Percentiles rank a stretch among this genome's conserved stretches.
These are phyloP conservation scores for Cataglyphis hispanica DNA, from an alignment of 1,140 invertebrate species.

Conservation along the genomic window DNA sequence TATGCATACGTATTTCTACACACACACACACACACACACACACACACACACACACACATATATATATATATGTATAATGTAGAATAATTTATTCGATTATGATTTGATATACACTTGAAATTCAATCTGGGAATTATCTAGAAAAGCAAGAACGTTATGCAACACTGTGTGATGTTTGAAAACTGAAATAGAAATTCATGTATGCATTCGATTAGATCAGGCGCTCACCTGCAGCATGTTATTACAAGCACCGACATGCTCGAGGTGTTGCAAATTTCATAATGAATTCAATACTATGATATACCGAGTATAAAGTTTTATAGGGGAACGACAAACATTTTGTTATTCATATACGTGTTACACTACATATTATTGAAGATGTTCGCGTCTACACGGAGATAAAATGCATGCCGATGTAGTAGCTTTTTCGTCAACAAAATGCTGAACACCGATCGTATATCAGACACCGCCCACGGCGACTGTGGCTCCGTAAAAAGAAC, in stretches of 20 bases:
- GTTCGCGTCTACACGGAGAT: slow-evolving; percentile 44
- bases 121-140: slow-evolving; percentile 38
- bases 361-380: slow-evolving; percentile 48
- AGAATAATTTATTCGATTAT: too few relatives aligned
- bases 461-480: slow-evolving; percentile 74
- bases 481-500: slow-evolving; percentile 73
- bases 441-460: slow-evolving; percentile 75
- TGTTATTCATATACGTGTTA: neutral
- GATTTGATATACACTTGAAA: neutral
- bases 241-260: slow-evolving; percentile 41
- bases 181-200: slow-evolving; percentile 42
- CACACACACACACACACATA: too few relatives aligned
- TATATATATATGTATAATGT: slow-evolving; percentile 6
- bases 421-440: slow-evolving; percentile 78
- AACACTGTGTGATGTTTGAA: neutral
- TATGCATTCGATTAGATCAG: slow-evolving; percentile 51
- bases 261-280: slow-evolving; percentile 39
- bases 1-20: neutral
- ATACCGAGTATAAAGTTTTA: neutral
- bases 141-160: neutral
- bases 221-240: slow-evolving; percentile 37
- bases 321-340: neutral
- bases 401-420: slow-evolving; percentile 69
- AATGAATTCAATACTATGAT: neutral
- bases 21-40: neutral